Conservation (phyloP, 2,888 invertebrate species). For the Chloroclystis v-ata region DNA sequence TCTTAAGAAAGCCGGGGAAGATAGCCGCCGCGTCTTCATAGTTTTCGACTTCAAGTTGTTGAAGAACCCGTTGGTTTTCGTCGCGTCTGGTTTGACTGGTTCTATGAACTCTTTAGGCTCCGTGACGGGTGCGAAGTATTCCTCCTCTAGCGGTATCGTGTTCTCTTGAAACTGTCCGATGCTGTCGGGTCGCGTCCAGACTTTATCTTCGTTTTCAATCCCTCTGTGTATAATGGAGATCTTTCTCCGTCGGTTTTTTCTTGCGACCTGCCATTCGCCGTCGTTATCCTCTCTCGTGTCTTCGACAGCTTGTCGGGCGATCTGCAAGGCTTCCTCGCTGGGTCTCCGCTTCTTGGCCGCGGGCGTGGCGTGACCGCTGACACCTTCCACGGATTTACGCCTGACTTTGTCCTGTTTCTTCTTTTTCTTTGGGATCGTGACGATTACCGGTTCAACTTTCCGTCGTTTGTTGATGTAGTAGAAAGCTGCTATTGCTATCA, state of each 20-base stretch:
- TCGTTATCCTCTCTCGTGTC: constrained; percentile 70
- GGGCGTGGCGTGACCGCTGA: constrained; percentile 72
- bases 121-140: constrained; percentile 70
- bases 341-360: constrained; percentile 81
- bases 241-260: constrained; percentile 72
- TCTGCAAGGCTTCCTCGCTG: constrained; percentile 84
- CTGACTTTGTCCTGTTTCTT: constrained; percentile 68
- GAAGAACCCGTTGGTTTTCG: constrained; percentile 71
- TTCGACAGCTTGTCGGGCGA: constrained; percentile 79
- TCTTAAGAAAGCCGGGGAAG: constrained; percentile 79
- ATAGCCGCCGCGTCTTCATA: constrained; percentile 73
- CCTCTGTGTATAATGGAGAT: constrained; percentile 60
- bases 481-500: constrained; percentile 68
- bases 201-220: constrained; percentile 56
- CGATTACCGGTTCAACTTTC: constrained; percentile 50
- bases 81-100: constrained; percentile 48
- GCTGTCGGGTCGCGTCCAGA: constrained; percentile 55
- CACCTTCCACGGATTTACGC: constrained; percentile 82
- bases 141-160: constrained; percentile 77
- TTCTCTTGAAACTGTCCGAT: constrained; percentile 67
- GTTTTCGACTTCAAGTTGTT: constrained; percentile 69
- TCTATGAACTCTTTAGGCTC: constrained; percentile 63
- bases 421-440: constrained; percentile 52
- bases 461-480: constrained; percentile 72
- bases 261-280: constrained; percentile 69